Percentiles rank a stretch among this genome's conserved stretches.
phyloP scores from a whole-genome alignment of 2,113 vertebrate species.

The Ellobius talpinus region DNA sequence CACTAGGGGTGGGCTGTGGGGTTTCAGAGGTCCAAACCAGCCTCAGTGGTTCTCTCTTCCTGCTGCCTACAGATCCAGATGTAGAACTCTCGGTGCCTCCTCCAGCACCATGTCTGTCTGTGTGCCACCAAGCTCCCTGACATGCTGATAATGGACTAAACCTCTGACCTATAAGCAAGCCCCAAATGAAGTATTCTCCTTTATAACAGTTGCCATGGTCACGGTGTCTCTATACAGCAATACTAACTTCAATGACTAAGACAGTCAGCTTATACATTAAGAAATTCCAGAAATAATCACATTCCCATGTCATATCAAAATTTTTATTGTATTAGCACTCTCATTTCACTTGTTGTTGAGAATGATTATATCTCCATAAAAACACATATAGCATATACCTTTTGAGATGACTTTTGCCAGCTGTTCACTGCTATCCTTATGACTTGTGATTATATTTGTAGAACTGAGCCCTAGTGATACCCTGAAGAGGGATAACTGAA shows the following conservation, averaged over 20 bases:
- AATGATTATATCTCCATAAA: background rate
- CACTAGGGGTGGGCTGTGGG: background rate
- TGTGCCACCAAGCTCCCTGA: background rate
- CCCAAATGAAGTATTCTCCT: background rate
- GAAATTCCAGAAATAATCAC: background rate
- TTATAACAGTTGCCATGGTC: background rate
- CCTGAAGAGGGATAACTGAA: rapidly evolving
- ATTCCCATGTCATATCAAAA: background rate
- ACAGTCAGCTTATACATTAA: rapidly evolving
- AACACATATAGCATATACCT: background rate
- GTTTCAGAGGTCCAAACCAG: background rate
- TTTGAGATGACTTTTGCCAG: background rate
- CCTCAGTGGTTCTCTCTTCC: background rate
- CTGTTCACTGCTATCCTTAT: background rate
- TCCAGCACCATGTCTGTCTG: background rate
- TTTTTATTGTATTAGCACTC: background rate
- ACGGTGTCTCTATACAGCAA: background rate
- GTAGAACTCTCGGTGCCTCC: background rate
- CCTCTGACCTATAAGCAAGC: background rate
- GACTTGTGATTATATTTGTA: background rate
- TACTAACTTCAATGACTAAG: background rate
- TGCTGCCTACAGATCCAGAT: background rate
- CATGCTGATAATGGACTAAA: background rate
- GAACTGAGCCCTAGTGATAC: background rate
- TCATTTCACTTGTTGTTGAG: background rate